Evolutionary conservation across 2,888 invertebrate genomes (phyloP), one percentile per base, ranked within the genome.

Genomic region (Drosophila incognita): DNA sequence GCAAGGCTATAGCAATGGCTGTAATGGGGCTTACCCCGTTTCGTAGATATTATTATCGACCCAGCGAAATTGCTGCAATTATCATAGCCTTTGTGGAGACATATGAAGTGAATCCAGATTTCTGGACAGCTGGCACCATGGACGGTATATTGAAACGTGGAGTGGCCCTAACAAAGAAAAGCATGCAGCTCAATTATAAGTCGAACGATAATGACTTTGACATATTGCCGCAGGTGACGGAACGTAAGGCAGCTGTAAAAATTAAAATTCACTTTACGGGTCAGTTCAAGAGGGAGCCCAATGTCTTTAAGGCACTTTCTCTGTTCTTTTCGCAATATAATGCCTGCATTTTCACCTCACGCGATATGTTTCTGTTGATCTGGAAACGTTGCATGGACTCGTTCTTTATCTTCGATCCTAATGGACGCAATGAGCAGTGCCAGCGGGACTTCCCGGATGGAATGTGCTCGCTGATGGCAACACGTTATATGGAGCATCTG

Each of bases 381-480:
- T 92, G 92, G 95, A 95, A 94, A 79, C 94, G 93, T 56, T 93
- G 94, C 56, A 94, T 94, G 72, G 84, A 89, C 18, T 83, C 89
- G 0, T 96, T 93, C 87, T 95, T 95, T 72, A 94, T 96, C 76
- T 96, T 95, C 82, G 96, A 96, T 90, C 95, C 95, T 1, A 94
- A 92, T 70, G 93, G 93, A 0, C 84, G 93, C 6, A 78, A 83
- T 35, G 80, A 87, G 33, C 15, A 83, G 27, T 91, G 91, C 27
- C 75, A 82, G 46, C 88, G 92, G 0, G 89, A 93, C 62, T 88
- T 90, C 15, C 65, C 73, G 24, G 77, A 86, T 2, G 96, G 96
- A 0, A 93, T 93, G 42, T 94, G 95, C 2, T 94, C 95, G 8
- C 93, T 96, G 57, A 87, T 93, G 77, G 82, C 80, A 35, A 86